phyloP scores from a whole-genome alignment of 2,113 vertebrate genomes.

The Otis tarda region DNA sequence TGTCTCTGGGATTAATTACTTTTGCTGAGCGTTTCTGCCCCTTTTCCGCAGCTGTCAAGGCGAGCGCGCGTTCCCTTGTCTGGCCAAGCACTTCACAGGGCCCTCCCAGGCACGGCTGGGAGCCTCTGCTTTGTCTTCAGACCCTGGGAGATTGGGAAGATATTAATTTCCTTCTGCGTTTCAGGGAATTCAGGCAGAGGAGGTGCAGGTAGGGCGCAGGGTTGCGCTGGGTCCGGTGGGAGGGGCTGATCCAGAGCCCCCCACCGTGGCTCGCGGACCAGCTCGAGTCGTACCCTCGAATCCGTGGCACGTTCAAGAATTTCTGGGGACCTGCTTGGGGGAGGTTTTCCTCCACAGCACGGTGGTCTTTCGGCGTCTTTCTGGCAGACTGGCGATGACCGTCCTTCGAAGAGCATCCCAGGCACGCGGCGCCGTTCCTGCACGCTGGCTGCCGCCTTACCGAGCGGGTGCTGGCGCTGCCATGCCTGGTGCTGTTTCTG shows the following conservation, averaged over 20 bases:
- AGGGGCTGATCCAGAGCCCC: neutral
- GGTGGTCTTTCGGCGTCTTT: accelerated
- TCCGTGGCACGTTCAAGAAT: neutral
- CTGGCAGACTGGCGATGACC: accelerated
- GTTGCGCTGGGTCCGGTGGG: accelerated
- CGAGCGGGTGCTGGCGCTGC: neutral
- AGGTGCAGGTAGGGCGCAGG: neutral
- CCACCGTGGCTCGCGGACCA: neutral
- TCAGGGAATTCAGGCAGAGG: neutral
- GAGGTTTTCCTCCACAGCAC: neutral
- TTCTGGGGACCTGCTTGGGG: neutral
- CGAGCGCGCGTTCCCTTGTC: neutral
- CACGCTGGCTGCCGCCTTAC: neutral
- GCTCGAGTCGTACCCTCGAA: accelerated
- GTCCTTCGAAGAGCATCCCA: neutral
- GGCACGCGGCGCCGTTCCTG: accelerated
- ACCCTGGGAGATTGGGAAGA: neutral
- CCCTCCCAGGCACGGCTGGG: neutral
- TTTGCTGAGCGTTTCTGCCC: slow-evolving; percentile 5
- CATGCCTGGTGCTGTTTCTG: accelerated
- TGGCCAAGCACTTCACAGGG: neutral
- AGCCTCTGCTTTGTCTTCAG: slow-evolving; percentile 16
- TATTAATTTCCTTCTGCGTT: neutral
- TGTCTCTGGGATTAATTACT: neutral
- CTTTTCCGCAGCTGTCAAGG: slow-evolving; percentile 13